Evolutionary conservation across 2,888 invertebrate species (phyloP).

Genomic region (Agrypnus murinus): DNA sequence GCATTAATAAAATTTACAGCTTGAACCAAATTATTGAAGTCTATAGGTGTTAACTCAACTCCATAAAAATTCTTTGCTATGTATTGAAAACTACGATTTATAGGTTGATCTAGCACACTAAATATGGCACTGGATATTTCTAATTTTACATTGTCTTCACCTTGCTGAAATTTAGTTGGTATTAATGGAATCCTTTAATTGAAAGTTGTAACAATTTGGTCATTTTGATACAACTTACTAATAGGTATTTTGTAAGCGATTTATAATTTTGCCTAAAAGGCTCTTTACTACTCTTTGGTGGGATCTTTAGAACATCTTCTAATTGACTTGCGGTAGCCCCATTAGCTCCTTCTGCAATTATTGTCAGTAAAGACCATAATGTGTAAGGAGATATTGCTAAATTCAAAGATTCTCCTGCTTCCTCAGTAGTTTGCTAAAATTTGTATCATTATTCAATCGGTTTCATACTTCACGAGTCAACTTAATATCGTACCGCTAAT

Average conservation of each 20-base stretch:
- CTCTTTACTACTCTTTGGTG: conserved; percentile 58
- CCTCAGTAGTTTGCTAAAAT: conserved; percentile 62
- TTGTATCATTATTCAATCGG: no score
- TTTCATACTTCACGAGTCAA: no score
- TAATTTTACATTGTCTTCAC: conserved; percentile 67
- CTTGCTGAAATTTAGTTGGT: conserved; percentile 60
- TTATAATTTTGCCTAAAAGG: conserved; percentile 63
- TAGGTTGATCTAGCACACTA: conserved; percentile 64
- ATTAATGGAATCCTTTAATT: no score
- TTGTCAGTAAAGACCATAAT: conserved; percentile 78
- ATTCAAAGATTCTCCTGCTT: conserved; percentile 66
- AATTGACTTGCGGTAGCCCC: conserved; percentile 74
- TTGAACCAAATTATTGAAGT: conserved; percentile 73
- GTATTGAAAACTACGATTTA: conserved; percentile 63
- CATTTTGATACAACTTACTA: no score
- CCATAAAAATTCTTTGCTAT: conserved; percentile 70
- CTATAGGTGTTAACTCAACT: conserved; percentile 74
- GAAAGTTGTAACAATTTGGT: no score
- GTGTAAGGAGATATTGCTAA: conserved; percentile 80
- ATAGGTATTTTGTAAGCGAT: conserved; percentile 58
- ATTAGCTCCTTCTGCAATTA: conserved; percentile 77
- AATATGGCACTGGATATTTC: conserved; percentile 73
- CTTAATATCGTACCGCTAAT: conserved; percentile 63
- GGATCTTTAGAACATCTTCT: conserved; percentile 66
- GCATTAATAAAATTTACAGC: conserved; percentile 78